Percentiles rank a stretch among this genome's conserved stretches.
These are phyloP conservation scores for Sardina pilchardus DNA, from an alignment of 2,113 vertebrate species.

Conservation along the genomic window DNA sequence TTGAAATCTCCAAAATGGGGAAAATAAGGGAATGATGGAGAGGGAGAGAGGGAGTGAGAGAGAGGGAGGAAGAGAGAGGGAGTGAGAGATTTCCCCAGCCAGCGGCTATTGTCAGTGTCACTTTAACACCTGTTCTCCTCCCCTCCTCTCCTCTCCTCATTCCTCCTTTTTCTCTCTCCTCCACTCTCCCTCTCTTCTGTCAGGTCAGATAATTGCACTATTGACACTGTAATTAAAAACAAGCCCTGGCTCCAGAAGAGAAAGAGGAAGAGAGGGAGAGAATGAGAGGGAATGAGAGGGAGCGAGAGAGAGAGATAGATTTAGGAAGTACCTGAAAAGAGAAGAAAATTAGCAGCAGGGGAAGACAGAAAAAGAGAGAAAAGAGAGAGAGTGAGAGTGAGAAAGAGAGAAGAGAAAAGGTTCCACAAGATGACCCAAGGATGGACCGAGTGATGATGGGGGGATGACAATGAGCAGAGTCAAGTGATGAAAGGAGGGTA, in stretches of 20 bases:
- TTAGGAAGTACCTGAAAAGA: neutral
- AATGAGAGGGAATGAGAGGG: neutral
- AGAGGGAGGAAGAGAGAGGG: too few species aligned
- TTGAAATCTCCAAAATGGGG: too few species aligned
- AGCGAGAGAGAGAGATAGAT: neutral
- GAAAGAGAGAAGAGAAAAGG: neutral
- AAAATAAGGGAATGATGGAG: too few species aligned
- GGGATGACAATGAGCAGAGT: neutral
- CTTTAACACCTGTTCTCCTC: slow-evolving; percentile 7
- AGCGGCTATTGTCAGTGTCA: neutral
- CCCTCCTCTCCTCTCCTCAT: neutral
- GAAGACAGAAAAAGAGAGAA: neutral
- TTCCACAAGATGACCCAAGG: neutral
- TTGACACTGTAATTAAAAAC: neutral
- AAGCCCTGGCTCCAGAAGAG: neutral
- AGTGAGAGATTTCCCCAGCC: neutral
- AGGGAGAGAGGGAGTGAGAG: too few species aligned
- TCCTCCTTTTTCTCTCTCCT: neutral
- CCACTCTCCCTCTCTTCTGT: neutral
- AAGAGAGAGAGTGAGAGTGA: neutral
- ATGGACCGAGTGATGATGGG: neutral
- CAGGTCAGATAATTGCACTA: neutral
- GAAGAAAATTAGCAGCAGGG: neutral
- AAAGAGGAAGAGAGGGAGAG: neutral
- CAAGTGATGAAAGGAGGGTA: neutral